These are phyloP conservation scores for Forbesichthys papilliferus DNA, from an alignment of 2,113 vertebrate genomes.

Conservation along the genomic window DNA sequence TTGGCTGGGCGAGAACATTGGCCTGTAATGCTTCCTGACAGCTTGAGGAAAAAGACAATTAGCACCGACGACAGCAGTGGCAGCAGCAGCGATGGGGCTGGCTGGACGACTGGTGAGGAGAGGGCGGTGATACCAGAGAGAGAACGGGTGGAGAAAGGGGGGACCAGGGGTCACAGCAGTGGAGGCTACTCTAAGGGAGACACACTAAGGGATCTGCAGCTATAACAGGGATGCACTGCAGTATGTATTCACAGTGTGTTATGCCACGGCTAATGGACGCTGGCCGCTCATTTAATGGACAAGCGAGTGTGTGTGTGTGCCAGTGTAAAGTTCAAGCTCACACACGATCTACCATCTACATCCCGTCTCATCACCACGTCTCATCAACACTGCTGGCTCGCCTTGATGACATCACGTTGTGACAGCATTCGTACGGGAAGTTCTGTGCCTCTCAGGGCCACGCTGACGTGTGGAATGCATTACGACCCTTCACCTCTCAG, in stretches of 20 bases:
- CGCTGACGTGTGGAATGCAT: background rate
- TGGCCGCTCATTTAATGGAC: too few relatives aligned
- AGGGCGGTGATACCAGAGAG: conserved; percentile 1
- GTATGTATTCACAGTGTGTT: too few relatives aligned
- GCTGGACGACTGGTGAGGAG: background rate
- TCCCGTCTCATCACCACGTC: background rate
- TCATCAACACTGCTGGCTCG: conserved; percentile 5
- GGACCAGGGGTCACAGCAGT: background rate
- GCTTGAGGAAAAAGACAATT: conserved; percentile 69
- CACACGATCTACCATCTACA: background rate
- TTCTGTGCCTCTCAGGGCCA: conserved; percentile 19
- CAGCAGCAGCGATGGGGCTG: conserved; percentile 18
- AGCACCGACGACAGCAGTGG: conserved; percentile 41
- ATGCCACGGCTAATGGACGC: too few relatives aligned
- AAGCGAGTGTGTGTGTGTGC: background rate
- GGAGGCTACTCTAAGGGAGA: conserved; percentile 6
- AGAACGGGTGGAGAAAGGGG: background rate
- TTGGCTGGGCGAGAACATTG: conserved; percentile 56
- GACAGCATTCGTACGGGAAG: conserved; percentile 27
- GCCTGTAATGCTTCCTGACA: conserved; percentile 63
- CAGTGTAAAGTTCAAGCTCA: conserved; percentile 4
- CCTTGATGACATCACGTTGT: conserved; percentile 27
- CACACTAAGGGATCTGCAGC: too few relatives aligned
- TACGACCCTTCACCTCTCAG: background rate
- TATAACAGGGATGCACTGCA: too few relatives aligned